These are phyloP conservation scores for Calcarius lapponicus DNA, from an alignment of 2,797 vertebrate genomes.

Conservation along the genomic window DNA sequence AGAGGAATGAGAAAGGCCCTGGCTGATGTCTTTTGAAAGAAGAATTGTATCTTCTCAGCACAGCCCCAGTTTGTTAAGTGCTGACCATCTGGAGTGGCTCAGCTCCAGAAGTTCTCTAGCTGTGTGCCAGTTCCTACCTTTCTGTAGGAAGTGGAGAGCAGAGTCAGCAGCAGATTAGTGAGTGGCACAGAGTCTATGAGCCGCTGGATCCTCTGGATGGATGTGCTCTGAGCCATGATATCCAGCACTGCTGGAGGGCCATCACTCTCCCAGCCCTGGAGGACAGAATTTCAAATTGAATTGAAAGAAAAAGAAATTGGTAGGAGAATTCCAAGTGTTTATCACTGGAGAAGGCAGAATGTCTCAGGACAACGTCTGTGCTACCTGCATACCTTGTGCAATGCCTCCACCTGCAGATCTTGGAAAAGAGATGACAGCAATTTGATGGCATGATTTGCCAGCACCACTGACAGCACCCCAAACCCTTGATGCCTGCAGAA, in stretches of 20 bases:
- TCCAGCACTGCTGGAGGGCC: slow-evolving; percentile 93
- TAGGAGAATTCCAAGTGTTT: not conserved
- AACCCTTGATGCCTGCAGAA: slow-evolving; percentile 93
- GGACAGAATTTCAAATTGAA: not conserved
- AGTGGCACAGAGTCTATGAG: slow-evolving; percentile 96
- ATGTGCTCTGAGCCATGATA: slow-evolving; percentile 97
- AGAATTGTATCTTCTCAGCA: not conserved
- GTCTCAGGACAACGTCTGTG: fast-evolving
- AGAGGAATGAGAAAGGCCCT: not conserved
- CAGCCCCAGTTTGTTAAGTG: not conserved
- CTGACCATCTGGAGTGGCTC: not conserved
- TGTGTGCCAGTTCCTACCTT: slow-evolving; percentile 80
- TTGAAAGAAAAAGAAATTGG: not conserved
- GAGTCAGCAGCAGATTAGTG: slow-evolving; percentile 92
- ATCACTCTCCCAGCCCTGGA: slow-evolving; percentile 90
- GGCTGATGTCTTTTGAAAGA: not conserved
- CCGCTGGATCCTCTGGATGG: slow-evolving; percentile 95
- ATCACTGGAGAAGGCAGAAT: not conserved
- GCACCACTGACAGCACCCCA: slow-evolving; percentile 93
- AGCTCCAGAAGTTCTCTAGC: not conserved
- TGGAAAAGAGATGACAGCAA: slow-evolving; percentile 95
- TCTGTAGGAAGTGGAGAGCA: slow-evolving; percentile 96
- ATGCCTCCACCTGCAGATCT: slow-evolving; percentile 95
- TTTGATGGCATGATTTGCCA: slow-evolving; percentile 96
- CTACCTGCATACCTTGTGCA: slow-evolving; percentile 85